A percentile compares a stretch with the other conserved stretches of the same genome.
Evolutionary conservation across 2,888 invertebrate genomes (phyloP).

Genomic region (Abrostola triplasia): DNA sequence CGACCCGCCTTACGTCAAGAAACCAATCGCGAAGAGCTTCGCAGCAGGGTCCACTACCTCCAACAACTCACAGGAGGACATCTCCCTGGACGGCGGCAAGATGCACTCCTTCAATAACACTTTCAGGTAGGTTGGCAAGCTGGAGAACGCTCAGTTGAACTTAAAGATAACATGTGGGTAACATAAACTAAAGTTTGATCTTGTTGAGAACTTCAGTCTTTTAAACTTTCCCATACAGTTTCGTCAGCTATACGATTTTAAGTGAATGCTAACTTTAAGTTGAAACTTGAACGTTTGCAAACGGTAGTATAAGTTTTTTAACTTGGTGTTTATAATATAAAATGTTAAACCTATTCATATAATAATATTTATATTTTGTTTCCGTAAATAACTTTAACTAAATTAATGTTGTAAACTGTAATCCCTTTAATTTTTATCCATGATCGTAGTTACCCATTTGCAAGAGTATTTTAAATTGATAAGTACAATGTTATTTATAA

Average conservation of each 20-base stretch:
- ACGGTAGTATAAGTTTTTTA: conserved; percentile 1
- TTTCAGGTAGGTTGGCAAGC: conserved; percentile 90
- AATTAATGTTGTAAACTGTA: conserved; percentile 29
- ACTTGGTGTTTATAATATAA: conserved; percentile 44
- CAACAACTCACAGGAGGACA: conserved; percentile 94
- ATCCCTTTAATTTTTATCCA: conserved; percentile 35
- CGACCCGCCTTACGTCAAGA: conserved; percentile 95
- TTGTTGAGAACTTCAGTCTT: too few relatives aligned
- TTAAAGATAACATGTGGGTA: conserved; percentile 13
- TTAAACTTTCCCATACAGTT: too few relatives aligned
- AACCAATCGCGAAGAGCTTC: conserved; percentile 93
- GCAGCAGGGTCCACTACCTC: conserved; percentile 89
- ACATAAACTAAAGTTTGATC: not conserved
- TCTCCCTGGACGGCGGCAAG: conserved; percentile 94
- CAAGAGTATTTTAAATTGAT: not conserved
- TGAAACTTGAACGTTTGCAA: conserved; percentile 17
- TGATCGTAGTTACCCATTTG: conserved; percentile 46
- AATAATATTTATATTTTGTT: conserved; percentile 24
- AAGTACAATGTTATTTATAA: too few relatives aligned
- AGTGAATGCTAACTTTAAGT: conserved; percentile 24
- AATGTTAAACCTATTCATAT: conserved; percentile 13
- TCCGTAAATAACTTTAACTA: conserved; percentile 19
- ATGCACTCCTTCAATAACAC: conserved; percentile 94
- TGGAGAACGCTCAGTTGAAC: conserved; percentile 24
- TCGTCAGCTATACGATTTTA: not conserved